Evolutionary conservation across 1,140 invertebrate genomes (phyloP).

Genomic region (Forficula auricularia): DNA sequence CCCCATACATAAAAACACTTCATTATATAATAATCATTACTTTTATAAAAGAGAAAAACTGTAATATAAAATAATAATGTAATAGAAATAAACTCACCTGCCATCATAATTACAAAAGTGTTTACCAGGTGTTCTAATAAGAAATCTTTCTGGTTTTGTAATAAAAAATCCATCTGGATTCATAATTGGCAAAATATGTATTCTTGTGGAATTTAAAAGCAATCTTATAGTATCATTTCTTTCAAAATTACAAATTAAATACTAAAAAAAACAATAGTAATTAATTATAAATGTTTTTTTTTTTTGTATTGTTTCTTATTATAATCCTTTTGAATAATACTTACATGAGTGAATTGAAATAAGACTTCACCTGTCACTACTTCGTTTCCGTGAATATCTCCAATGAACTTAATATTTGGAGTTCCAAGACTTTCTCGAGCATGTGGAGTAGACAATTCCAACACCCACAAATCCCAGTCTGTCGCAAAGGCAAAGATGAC

Average conservation of each 20-base stretch:
- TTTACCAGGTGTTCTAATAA: too few species aligned
- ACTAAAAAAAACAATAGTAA: conserved; percentile 18
- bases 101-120: too few species aligned
- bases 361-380: conserved; percentile 36
- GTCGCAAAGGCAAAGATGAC: too few species aligned
- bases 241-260: conserved; percentile 27
- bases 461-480: conserved; percentile 40
- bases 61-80: too few species aligned
- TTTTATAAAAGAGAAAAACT: too few species aligned
- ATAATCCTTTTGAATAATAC: conserved; percentile 4
- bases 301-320: conserved; percentile 13
- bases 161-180: conserved; percentile 31
- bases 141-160: too few species aligned
- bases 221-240: conserved; percentile 23
- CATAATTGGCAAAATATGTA: conserved; percentile 36
- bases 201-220: conserved; percentile 29
- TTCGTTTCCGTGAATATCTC: conserved; percentile 38
- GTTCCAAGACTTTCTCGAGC: conserved; percentile 28
- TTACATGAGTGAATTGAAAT: conserved; percentile 33
- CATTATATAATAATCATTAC: too few species aligned
- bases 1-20: too few species aligned
- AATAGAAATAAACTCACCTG: too few species aligned
- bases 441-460: conserved; percentile 33
- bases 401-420: conserved; percentile 37
- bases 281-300: conserved; percentile 1